Conservation (phyloP, 1,140 invertebrate species). For the Zaprionus gabonicus region DNA sequence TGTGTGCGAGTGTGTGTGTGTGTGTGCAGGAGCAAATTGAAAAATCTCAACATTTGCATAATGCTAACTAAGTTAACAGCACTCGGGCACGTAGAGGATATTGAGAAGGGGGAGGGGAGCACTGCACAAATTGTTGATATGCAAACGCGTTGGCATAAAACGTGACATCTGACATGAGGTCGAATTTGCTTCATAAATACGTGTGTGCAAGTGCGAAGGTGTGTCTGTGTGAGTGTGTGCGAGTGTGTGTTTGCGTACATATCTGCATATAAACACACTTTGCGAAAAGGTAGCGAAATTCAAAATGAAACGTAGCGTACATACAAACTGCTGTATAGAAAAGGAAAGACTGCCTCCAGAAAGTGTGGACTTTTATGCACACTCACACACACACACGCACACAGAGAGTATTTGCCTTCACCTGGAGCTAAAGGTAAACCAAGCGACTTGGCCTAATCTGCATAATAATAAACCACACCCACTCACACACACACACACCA, state of each 20-base stretch:
- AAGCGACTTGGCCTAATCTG: conserved; percentile 74
- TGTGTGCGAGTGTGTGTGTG: not conserved
- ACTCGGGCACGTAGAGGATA: conserved; percentile 24
- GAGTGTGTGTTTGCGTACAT: conserved; percentile 1
- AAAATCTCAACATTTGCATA: conserved; percentile 69
- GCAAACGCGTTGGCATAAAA: conserved; percentile 69
- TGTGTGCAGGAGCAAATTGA: conserved; percentile 47
- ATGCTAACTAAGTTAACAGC: conserved; percentile 49
- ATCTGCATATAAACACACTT: not conserved
- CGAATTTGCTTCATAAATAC: conserved; percentile 49
- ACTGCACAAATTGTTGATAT: conserved; percentile 65
- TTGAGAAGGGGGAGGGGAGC: not conserved
- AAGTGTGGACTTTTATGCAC: conserved; percentile 60
- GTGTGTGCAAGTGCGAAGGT: conserved; percentile 10
- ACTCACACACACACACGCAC: conserved; percentile 38
- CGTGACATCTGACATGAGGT: conserved; percentile 75
- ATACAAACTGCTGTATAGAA: conserved; percentile 24
- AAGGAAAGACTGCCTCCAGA: conserved; percentile 11
- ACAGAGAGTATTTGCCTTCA: conserved; percentile 11
- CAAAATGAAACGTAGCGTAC: conserved; percentile 74
- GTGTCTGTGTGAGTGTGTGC: not conserved
- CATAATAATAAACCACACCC: conserved; percentile 79
- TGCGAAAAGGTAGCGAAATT: conserved; percentile 63
- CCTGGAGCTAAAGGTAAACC: conserved; percentile 54
- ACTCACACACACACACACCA: conserved; percentile 25